Percentiles rank a stretch among this genome's conserved stretches.
Conservation (phyloP, 2,797 vertebrate species). For the Cyclura pinguis region DNA sequence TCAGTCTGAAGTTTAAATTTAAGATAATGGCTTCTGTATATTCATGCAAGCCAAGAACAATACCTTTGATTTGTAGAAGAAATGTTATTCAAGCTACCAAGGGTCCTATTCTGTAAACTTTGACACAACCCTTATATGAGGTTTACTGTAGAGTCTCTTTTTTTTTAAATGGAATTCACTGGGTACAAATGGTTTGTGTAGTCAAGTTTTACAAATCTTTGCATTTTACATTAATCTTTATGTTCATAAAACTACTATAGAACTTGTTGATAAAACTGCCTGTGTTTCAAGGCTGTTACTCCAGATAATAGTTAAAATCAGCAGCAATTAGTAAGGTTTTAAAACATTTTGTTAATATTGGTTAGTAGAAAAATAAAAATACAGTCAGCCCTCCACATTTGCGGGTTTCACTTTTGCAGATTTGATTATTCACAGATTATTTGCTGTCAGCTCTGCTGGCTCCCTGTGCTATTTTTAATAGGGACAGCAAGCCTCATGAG, state of each 20-base stretch:
- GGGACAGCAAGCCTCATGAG: no score
- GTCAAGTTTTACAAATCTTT: constrained; percentile 76
- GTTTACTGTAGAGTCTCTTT: constrained; percentile 74
- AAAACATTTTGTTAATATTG: constrained; percentile 37
- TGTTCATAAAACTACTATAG: constrained; percentile 63
- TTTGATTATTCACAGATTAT: no score
- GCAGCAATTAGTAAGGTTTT: constrained; percentile 37
- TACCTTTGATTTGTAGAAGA: constrained; percentile 84
- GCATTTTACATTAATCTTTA: constrained; percentile 61
- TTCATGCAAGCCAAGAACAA: constrained; percentile 82
- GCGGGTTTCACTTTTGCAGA: no score
- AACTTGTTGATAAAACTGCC: constrained; percentile 29
- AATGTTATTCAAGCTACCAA: constrained; percentile 80
- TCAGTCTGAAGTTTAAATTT: constrained; percentile 82
- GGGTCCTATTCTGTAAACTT: constrained; percentile 82
- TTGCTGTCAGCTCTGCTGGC: no score
- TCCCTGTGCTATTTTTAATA: no score
- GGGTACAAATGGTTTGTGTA: constrained; percentile 77
- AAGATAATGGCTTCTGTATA: constrained; percentile 84
- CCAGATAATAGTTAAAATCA: constrained; percentile 36
- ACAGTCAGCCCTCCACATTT: no score
- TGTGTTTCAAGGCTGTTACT: constrained; percentile 49
- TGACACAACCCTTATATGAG: constrained; percentile 78
- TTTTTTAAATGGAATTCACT: constrained; percentile 69
- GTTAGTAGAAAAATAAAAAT: constrained; percentile 13